These are phyloP conservation scores for Falco naumanni DNA, from an alignment of 2,797 vertebrate genomes.

Conservation along the genomic window DNA sequence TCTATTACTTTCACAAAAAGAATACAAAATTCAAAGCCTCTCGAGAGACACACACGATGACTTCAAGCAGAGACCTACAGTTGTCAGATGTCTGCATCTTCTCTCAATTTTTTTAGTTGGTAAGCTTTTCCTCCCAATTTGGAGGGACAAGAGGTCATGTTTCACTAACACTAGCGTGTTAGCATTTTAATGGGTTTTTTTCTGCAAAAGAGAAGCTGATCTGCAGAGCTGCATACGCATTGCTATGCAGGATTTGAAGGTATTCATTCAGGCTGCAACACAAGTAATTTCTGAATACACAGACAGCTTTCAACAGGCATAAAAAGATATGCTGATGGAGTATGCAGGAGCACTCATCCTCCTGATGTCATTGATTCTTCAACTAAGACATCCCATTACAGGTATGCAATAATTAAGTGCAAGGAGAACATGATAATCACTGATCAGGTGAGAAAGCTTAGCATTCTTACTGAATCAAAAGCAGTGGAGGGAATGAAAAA, in stretches of 20 bases:
- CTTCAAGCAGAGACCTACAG: neutral
- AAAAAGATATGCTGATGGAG: neutral
- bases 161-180: neutral
- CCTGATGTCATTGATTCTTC: neutral
- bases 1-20: neutral
- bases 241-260: neutral
- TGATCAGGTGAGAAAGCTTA: neutral
- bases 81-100: neutral
- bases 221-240: neutral
- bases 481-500: neutral
- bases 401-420: neutral
- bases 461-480: neutral
- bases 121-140: neutral
- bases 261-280: neutral
- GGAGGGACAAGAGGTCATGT: neutral
- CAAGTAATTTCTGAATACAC: neutral
- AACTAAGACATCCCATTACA: neutral
- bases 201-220: neutral
- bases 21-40: neutral
- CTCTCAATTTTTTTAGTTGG: neutral
- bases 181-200: neutral
- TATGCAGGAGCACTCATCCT: neutral
- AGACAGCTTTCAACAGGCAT: neutral
- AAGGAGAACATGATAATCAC: neutral
- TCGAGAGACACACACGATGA: neutral